These are phyloP conservation scores for Rhinatrema bivittatum DNA, from an alignment of 2,797 vertebrate species.

Conservation along the genomic window DNA sequence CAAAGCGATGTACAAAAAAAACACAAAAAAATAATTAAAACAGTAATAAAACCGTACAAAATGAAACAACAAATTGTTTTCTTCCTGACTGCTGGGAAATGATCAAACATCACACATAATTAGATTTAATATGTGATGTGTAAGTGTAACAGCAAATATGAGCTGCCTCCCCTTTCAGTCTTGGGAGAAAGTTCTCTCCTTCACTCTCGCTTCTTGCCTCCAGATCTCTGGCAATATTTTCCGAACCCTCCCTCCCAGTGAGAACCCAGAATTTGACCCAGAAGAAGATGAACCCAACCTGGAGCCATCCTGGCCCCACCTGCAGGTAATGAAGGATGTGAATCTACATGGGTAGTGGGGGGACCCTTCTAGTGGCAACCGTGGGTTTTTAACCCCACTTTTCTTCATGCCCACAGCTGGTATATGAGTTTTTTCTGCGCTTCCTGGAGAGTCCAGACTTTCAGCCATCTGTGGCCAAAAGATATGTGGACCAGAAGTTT, in stretches of 20 bases:
- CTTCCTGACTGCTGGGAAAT: too few relatives aligned
- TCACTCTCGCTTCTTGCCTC: background rate
- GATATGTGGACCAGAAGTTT: constrained; percentile 90
- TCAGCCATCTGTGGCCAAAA: constrained; percentile 87
- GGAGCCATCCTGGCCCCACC: constrained; percentile 86
- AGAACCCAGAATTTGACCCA: constrained; percentile 88
- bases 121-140: too few relatives aligned
- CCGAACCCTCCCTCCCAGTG: constrained; percentile 82
- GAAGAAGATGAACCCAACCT: constrained; percentile 88
- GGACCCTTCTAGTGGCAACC: background rate
- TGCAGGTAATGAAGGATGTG: constrained; percentile 67
- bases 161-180: too few relatives aligned
- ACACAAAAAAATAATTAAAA: too few relatives aligned
- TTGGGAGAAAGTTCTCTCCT: too few relatives aligned
- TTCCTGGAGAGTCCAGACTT: constrained; percentile 90
- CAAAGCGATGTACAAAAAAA: too few relatives aligned
- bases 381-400: background rate
- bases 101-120: too few relatives aligned
- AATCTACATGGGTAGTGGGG: too few relatives aligned
- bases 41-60: too few relatives aligned
- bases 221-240: constrained; percentile 92
- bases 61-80: too few relatives aligned
- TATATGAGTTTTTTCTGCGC: constrained; percentile 88
- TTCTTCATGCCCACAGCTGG: constrained; percentile 58
- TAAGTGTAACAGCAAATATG: too few relatives aligned